Percentiles rank a stretch among this genome's conserved stretches.
Evolutionary conservation across 2,113 vertebrate species (phyloP).

Genomic region (Lophius piscatorius): DNA sequence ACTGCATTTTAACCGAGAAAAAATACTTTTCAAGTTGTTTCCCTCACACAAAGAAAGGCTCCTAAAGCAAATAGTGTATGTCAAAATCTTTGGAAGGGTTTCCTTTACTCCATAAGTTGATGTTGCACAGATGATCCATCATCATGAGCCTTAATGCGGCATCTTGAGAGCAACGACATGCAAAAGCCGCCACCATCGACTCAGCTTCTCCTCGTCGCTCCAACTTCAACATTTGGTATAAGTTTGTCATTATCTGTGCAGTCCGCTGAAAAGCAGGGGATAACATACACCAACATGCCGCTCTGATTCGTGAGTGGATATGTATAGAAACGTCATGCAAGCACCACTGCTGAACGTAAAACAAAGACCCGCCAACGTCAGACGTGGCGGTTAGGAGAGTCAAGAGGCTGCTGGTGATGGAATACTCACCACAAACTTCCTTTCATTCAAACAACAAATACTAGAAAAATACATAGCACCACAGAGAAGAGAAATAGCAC

Average conservation of each 20-base stretch:
- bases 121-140: conserved; percentile 45
- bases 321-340: conserved; percentile 60
- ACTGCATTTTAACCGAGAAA: conserved; percentile 22
- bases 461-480: conserved; percentile 88
- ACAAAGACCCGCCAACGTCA: conserved; percentile 28
- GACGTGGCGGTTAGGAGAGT: conserved; percentile 38
- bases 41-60: conserved; percentile 24
- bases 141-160: conserved; percentile 46
- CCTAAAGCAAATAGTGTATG: conserved; percentile 50
- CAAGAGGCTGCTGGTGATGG: conserved; percentile 40
- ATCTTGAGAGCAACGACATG: conserved; percentile 42
- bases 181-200: conserved; percentile 48
- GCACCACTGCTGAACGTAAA: conserved; percentile 32
- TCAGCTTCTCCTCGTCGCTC: conserved; percentile 21
- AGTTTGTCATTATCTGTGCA: conserved; percentile 21
- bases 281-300: conserved; percentile 34
- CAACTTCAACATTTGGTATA: conserved; percentile 17
- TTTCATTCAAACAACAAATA: conserved; percentile 72
- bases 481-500: conserved; percentile 88
- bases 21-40: conserved; percentile 51
- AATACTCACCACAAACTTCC: conserved; percentile 66
- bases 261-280: conserved; percentile 46
- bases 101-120: conserved; percentile 46
- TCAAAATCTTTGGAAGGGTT: conserved; percentile 57
- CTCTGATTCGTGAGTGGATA: conserved; percentile 50